Base-by-base conservation (phyloP, 1,140 invertebrate species). In the Drosophila fuyamai region DNA sequence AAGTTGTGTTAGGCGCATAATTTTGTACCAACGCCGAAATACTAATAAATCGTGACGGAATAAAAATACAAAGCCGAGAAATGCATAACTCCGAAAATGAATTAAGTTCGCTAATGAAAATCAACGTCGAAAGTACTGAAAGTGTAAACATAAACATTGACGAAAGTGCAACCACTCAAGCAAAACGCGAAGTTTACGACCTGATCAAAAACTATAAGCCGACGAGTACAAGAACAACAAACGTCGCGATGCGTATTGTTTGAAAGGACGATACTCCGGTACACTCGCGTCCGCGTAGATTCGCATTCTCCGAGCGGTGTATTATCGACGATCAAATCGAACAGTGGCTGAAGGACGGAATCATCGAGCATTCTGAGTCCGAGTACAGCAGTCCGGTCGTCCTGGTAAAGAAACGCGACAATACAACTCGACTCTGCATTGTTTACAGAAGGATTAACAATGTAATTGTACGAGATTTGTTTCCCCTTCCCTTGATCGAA, bases 61-160 rank as follows among this genome's bases (percentile, higher is more conserved):
- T n/a, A n/a, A n/a, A n/a, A n/a, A n/a, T n/a, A n/a, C n/a, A n/a
- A n/a, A n/a, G n/a, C n/a, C n/a, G n/a, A n/a, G n/a, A n/a, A n/a
- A n/a, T n/a, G n/a, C n/a, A n/a, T n/a, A n/a, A n/a, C n/a, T n/a
- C n/a, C n/a, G n/a, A 47, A 18, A 41, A 10, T 41, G 16, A 40
- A 40, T n/a, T 23, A 9, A 10, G 18, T 14, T 1, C 18, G 4
- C 12, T 40, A 23, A 29, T 43, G 10, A 29, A 43, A 41, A 56
- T n/a, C 6, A 13, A 29, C 9, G 13, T 27, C 1, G 13, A 55
- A 40, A 56, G 18, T 13, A 1, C 10, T 83, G 48, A 76, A 27
- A 36, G 8, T 23, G n/a, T 35, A 5, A 44, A 10, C 43, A 44
- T 14, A n/a, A 43, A 16, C 5, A 54, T 63, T 29, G 50, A 41